These are phyloP conservation scores for Sitobion miscanthi DNA, from an alignment of 1,140 invertebrate genomes.

Conservation along the genomic window DNA sequence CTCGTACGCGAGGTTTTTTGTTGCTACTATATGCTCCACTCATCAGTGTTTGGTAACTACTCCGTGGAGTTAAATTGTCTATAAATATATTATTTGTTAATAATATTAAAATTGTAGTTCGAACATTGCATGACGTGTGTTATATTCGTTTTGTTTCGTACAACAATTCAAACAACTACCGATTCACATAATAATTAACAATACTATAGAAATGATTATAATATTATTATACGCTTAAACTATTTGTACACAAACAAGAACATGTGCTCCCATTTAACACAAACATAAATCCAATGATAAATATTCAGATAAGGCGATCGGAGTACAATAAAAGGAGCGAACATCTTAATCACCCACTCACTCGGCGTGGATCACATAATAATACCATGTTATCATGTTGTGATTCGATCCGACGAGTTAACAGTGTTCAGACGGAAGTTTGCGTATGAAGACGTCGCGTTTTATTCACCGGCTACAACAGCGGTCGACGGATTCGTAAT, in stretches of 20 bases:
- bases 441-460: background rate
- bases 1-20: no score
- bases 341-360: background rate
- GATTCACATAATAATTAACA: background rate
- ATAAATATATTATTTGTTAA: background rate
- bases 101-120: background rate
- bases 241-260: background rate
- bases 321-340: background rate
- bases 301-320: background rate
- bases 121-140: background rate
- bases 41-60: background rate
- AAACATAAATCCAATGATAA: background rate
- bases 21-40: background rate
- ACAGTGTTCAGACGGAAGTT: background rate
- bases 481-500: background rate
- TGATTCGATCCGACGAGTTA: background rate
- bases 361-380: background rate
- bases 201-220: no score
- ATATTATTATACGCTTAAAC: no score
- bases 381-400: background rate
- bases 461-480: background rate
- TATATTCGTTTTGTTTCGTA: background rate
- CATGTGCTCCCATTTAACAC: background rate
- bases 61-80: background rate
- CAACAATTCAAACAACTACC: background rate